Conservation (phyloP, 2,113 vertebrate genomes). For the Haemorhous mexicanus region DNA sequence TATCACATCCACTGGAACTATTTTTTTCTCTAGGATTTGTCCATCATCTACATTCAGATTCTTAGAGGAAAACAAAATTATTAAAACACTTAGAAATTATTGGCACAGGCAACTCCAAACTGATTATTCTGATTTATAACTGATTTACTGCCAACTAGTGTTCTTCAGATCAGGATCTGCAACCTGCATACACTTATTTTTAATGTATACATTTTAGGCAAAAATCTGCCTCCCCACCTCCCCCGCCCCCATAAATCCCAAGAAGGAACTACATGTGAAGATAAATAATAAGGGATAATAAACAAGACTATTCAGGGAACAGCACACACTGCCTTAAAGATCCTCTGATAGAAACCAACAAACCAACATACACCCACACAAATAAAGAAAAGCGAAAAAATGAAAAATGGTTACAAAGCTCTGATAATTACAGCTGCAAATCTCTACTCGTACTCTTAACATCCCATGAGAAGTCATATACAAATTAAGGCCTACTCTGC, state of each 20-base stretch:
- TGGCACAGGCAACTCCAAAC: background rate
- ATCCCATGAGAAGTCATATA: accelerated
- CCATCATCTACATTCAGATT: no score
- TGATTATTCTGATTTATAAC: background rate
- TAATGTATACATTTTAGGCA: background rate
- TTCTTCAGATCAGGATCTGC: background rate
- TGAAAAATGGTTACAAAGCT: background rate
- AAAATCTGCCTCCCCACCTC: background rate
- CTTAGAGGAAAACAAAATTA: background rate
- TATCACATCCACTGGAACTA: no score
- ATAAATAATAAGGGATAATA: background rate
- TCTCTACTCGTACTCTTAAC: background rate
- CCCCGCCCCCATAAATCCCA: no score
- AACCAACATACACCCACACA: background rate
- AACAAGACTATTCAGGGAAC: background rate
- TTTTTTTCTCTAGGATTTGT: no score
- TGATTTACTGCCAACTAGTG: background rate
- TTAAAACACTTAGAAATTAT: background rate
- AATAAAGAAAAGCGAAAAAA: no score
- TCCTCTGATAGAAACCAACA: background rate
- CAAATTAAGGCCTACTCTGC: background rate
- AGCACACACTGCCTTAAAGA: background rate
- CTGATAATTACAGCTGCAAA: background rate
- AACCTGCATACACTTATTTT: background rate
- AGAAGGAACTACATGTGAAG: background rate